Evolutionary conservation across 2,797 vertebrate genomes (phyloP).

Genomic region (Halcyon smyrnensis): DNA sequence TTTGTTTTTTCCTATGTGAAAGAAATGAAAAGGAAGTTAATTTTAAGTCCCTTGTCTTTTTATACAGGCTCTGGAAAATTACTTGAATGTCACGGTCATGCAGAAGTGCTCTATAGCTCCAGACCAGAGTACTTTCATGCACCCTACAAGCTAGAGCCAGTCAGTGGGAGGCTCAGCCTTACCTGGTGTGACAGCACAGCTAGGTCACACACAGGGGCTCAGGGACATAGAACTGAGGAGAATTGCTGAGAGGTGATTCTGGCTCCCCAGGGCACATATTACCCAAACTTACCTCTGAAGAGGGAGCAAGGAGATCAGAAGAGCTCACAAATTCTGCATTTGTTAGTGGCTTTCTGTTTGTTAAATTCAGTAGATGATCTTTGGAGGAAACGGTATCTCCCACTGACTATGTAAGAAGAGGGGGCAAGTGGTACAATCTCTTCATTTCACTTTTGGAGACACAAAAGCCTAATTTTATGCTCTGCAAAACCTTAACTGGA

Average conservation of each 20-base stretch:
- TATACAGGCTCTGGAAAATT: not conserved
- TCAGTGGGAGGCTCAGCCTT: accelerated
- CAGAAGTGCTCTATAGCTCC: not conserved
- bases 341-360: not conserved
- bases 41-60: not conserved
- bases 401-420: not conserved
- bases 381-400: not conserved
- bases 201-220: not conserved
- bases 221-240: not conserved
- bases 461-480: not conserved
- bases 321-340: not conserved
- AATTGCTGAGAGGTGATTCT: not conserved
- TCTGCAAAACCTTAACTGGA: not conserved
- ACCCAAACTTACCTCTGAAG: not conserved
- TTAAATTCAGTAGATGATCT: not conserved
- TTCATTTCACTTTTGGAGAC: not conserved
- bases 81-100: not conserved
- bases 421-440: accelerated
- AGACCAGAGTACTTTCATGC: accelerated
- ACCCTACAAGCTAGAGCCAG: not conserved
- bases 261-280: not conserved
- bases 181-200: not conserved
- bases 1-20: not conserved
- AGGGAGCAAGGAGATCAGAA: not conserved
- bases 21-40: not conserved